Conservation (phyloP, 2,888 invertebrate genomes). For the Baronia brevicornis region DNA sequence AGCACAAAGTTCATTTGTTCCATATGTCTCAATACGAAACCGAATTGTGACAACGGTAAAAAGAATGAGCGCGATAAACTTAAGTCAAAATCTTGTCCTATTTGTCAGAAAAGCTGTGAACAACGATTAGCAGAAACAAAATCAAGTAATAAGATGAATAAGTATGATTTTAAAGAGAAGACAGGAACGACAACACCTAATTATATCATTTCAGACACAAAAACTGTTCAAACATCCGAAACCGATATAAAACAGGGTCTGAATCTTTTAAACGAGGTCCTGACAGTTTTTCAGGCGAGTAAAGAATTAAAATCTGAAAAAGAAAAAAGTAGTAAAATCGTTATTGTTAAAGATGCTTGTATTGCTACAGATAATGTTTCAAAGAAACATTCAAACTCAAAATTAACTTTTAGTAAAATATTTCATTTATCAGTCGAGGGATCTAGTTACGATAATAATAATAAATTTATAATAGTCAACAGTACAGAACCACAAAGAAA, state of each 20-base stretch:
- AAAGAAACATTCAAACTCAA: conserved; percentile 19
- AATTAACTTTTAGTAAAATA: conserved; percentile 32
- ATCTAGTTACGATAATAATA: conserved; percentile 21
- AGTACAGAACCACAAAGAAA: conserved; percentile 34
- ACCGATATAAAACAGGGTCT: conserved; percentile 39
- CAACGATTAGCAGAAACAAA: conserved; percentile 2
- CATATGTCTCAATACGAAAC: conserved; percentile 40
- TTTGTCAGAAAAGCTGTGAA: conserved; percentile 30
- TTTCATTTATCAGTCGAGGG: conserved; percentile 43
- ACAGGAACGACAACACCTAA: conserved; percentile 1
- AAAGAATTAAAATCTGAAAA: conserved; percentile 28
- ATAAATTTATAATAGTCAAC: conserved; percentile 39
- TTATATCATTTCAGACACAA: conserved; percentile 19
- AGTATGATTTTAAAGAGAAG: conserved; percentile 17
- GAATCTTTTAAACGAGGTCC: conserved; percentile 52
- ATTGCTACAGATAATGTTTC: conserved; percentile 35
- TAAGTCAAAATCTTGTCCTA: conserved; percentile 31
- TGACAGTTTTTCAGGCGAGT: conserved; percentile 54
- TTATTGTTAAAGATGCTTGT: conserved; percentile 40
- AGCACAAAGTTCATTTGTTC: conserved; percentile 42
- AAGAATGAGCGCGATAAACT: conserved; percentile 22
- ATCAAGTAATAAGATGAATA: conserved; percentile 9
- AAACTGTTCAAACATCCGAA: conserved; percentile 42
- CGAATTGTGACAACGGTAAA: conserved; percentile 16
- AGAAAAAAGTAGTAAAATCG: conserved; percentile 27